These are phyloP conservation scores for Clarias gariepinus DNA, from an alignment of 2,113 vertebrate species.

Conservation along the genomic window DNA sequence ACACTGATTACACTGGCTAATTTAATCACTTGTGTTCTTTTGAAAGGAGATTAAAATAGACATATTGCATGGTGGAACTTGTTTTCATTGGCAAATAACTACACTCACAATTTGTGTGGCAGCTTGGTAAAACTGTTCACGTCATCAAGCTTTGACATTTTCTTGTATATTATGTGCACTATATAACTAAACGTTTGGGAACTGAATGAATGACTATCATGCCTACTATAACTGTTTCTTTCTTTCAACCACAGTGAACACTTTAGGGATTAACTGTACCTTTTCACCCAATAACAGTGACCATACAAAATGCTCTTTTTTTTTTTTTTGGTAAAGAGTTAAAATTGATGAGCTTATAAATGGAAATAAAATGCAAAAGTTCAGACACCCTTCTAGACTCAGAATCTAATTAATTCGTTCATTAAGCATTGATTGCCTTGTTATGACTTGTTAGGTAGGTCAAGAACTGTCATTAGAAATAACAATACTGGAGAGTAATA, in stretches of 20 bases:
- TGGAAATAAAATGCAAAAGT: neutral
- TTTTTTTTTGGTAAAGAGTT: no score
- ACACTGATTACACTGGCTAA: slow-evolving; percentile 26
- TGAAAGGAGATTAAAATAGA: neutral
- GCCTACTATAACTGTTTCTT: neutral
- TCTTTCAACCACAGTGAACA: neutral
- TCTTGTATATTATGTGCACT: neutral
- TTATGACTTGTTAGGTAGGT: neutral
- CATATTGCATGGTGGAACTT: neutral
- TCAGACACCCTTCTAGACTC: neutral
- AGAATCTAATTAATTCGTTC: neutral
- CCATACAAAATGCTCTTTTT: neutral
- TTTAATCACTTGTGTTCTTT: neutral
- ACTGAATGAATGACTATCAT: neutral
- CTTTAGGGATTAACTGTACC: neutral
- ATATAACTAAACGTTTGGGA: neutral
- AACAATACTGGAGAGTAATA: neutral
- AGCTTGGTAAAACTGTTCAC: neutral
- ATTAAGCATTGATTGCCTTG: neutral
- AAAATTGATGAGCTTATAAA: neutral
- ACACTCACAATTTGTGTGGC: neutral
- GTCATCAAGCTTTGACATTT: neutral
- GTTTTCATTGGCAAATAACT: neutral
- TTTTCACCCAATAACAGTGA: neutral
- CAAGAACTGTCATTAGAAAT: neutral